Evolutionary conservation across 2,888 invertebrate species (phyloP), one percentile per base, ranked within the genome.

Genomic region (Cephonodes hylas): DNA sequence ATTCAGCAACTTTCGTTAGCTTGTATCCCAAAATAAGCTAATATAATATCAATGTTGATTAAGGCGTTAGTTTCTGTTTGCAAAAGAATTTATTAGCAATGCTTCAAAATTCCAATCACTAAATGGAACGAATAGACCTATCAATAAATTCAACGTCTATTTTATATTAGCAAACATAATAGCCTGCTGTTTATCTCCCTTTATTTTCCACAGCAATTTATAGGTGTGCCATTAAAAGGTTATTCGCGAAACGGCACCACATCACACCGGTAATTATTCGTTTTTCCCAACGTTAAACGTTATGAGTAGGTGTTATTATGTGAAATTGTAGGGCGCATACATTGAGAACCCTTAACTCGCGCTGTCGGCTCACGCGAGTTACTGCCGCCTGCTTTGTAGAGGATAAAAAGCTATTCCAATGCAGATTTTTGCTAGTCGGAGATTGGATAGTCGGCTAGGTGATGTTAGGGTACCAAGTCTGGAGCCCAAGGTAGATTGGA

Each of bases 311-410:
- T 53, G 31, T 31, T 53, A 61, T 61, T 61, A 61, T 58, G 20
- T 46, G 25, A 61, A 61, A 61, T 61, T 48, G 46, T 58, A 46
- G 42, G 45, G 58, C 23, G 15, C 45, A 18, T 61, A 58, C 61
- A 58, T 34, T 61, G 61, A 61, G 58, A 58, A 15, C 31, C 23
- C 31, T 58, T 42, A 57, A 22, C 53, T 53, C 31, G 27, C 7
- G 25, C 18, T 23, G 53, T 31, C 48, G 7, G 46, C 22, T 31
- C 53, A 53, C 53, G 53, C 25, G 23, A 46, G 4, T 46, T 42
- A 1, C 18, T 42, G 4, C 6, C n/a, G 4, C 6, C n/a, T n/a
- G n/a, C n/a, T n/a, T n/a, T n/a, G n/a, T n/a, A n/a, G n/a, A n/a
- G n/a, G n/a, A n/a, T n/a, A n/a, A n/a, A n/a, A n/a, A n/a, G n/a